A percentile compares a stretch with the other conserved stretches of the same genome.
These are phyloP conservation scores for Aphrocallistes beatrix DNA, from an alignment of 37 sponge, comb jelly and placozoan genomes.

Conservation along the genomic window DNA sequence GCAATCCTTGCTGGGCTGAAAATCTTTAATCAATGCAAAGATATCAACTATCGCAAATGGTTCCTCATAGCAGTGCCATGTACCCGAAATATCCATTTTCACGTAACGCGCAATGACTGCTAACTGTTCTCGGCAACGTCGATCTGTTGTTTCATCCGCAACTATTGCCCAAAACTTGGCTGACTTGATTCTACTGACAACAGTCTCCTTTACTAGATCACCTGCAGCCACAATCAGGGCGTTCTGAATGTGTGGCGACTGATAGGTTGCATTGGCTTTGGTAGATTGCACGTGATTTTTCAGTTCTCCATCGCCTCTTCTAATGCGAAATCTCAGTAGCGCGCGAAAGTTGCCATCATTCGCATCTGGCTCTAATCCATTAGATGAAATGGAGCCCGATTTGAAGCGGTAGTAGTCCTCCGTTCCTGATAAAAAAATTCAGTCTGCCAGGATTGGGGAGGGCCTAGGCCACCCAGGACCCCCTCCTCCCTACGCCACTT, in stretches of 20 bases:
- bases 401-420: background rate
- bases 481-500: background rate
- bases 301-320: constrained; percentile 14
- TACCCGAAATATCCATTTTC: background rate
- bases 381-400: background rate
- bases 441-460: no score
- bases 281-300: background rate
- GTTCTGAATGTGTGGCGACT: constrained; percentile 22
- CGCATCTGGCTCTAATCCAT: background rate
- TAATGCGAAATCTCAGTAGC: constrained; percentile 10
- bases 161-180: constrained; percentile 20
- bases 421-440: no score
- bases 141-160: constrained; percentile 22
- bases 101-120: constrained; percentile 18
- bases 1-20: constrained; percentile 11
- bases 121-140: background rate
- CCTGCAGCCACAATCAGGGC: background rate
- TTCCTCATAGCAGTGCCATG: background rate
- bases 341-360: constrained; percentile 26
- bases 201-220: background rate
- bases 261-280: background rate
- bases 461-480: no score
- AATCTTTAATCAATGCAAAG: background rate
- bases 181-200: background rate
- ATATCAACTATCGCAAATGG: constrained; percentile 20